A percentile compares a stretch with the other conserved stretches of the same genome.
Evolutionary conservation across 2,888 invertebrate genomes (phyloP).

Genomic region (Cataglyphis livida): DNA sequence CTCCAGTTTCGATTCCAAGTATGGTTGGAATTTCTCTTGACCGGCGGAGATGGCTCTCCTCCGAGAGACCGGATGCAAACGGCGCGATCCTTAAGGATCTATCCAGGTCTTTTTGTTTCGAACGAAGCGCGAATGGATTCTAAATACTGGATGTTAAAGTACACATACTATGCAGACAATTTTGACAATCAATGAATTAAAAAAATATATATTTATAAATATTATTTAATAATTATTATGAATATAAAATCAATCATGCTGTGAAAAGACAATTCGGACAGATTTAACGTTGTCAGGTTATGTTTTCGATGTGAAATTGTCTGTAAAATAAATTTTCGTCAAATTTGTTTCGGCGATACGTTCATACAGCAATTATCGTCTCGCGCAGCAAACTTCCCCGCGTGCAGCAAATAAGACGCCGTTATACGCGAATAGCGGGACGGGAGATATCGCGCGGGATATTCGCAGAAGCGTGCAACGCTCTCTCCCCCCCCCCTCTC

Average conservation of each 20-base stretch:
- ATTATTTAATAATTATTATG: not conserved
- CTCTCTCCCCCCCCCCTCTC: too few relatives aligned
- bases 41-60: conserved; percentile 62
- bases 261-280: not conserved
- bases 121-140: not conserved
- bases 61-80: conserved; percentile 42
- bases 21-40: conserved; percentile 75
- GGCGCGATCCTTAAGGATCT: conserved; percentile 24
- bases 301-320: not conserved
- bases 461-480: conserved; percentile 9
- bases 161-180: too few relatives aligned
- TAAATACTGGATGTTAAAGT: not conserved
- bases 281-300: not conserved
- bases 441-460: not conserved
- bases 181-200: not conserved
- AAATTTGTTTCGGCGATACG: not conserved
- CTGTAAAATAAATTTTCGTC: conserved; percentile 9
- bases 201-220: not conserved
- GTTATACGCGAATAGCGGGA: conserved; percentile 42
- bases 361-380: conserved; percentile 16
- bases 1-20: conserved; percentile 75
- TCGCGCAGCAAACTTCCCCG: conserved; percentile 3
- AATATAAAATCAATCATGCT: not conserved
- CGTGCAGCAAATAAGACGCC: conserved; percentile 34
- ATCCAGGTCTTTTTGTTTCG: conserved; percentile 7